Conservation (phyloP, 2,113 vertebrate genomes). For the Aegotheles bennettii region DNA sequence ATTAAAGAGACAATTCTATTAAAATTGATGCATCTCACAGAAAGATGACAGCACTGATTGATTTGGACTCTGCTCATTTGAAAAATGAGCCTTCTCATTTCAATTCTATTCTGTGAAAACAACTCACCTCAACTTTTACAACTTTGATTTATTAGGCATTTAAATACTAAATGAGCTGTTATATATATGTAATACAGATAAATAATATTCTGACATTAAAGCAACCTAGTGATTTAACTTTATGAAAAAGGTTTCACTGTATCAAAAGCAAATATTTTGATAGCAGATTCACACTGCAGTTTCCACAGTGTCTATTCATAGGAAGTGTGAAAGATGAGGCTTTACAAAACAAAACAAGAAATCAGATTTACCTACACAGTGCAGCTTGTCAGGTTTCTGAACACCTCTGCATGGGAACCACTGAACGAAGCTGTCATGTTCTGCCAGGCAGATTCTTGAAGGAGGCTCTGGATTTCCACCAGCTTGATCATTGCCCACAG, state of each 20-base stretch:
- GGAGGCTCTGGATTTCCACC: background rate
- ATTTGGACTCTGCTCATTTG: background rate
- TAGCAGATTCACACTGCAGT: background rate
- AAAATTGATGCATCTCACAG: conserved; percentile 44
- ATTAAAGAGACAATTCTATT: conserved; percentile 21
- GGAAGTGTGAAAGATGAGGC: background rate
- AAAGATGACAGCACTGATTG: conserved; percentile 17
- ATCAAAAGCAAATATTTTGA: background rate
- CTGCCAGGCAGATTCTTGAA: background rate
- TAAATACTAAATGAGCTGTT: background rate
- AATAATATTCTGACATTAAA: background rate
- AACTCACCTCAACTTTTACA: background rate
- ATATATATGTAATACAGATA: background rate
- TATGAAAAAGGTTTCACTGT: background rate
- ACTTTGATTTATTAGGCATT: background rate
- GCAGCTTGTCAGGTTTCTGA: background rate
- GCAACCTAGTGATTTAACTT: background rate
- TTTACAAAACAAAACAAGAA: background rate
- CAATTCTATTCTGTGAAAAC: background rate
- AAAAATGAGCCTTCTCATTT: background rate
- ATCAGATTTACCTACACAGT: background rate
- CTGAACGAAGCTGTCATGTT: background rate
- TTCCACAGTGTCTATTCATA: background rate
- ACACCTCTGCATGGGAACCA: background rate
- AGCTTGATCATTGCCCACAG: background rate